A percentile compares a stretch with the other conserved stretches of the same genome.
These are phyloP conservation scores for Rhaphigaster nebulosa DNA, from an alignment of 2,888 invertebrate species.

Conservation along the genomic window DNA sequence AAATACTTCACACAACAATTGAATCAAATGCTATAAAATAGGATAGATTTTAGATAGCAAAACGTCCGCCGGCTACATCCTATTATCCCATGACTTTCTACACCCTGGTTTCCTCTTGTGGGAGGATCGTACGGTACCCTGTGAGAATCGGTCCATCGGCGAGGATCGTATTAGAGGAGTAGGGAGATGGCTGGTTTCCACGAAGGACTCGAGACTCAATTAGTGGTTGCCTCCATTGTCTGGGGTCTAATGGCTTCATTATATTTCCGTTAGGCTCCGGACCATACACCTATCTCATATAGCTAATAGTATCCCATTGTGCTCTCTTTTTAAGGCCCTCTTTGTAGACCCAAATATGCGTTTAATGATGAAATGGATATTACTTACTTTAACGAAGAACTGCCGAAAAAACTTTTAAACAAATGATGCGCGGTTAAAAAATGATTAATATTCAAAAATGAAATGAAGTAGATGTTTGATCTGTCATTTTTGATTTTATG, in stretches of 20 bases:
- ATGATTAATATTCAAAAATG: not conserved
- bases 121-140: not conserved
- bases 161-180: too few species aligned
- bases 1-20: not conserved
- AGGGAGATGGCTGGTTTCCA: not conserved
- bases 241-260: conserved; percentile 18
- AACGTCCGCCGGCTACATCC: not conserved
- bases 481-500: too few species aligned
- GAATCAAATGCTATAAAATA: not conserved
- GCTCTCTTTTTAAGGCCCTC: not conserved
- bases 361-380: not conserved
- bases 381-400: not conserved
- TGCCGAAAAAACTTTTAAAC: not conserved
- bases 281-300: not conserved
- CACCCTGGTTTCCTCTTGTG: not conserved
- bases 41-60: not conserved
- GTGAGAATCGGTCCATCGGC: not conserved
- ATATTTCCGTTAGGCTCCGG: not conserved
- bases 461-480: too few species aligned
- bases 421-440: not conserved
- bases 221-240: conserved; percentile 36
- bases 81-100: not conserved
- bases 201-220: not conserved
- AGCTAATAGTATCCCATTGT: not conserved
- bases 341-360: not conserved